Percentiles rank a stretch among this genome's conserved stretches.
phyloP scores from a whole-genome alignment of 2,113 vertebrate species.

The Ailurus styani region DNA sequence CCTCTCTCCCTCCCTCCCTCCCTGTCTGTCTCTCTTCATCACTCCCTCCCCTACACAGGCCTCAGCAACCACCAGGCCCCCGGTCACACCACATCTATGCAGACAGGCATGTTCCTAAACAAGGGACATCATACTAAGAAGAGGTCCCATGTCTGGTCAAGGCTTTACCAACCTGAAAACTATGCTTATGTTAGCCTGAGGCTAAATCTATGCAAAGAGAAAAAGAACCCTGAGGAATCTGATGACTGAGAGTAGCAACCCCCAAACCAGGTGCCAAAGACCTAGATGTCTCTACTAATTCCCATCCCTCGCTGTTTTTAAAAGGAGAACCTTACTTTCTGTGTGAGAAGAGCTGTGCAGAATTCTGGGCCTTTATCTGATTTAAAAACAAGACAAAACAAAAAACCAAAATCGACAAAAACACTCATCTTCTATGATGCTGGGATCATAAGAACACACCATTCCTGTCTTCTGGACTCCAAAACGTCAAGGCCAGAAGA shows the following conservation, averaged over 20 bases:
- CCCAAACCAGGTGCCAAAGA: neutral
- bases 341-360: neutral
- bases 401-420: neutral
- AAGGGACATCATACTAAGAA: neutral
- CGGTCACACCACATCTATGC: neutral
- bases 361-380: neutral
- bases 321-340: neutral
- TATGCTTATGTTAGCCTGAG: neutral
- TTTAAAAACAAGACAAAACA: neutral
- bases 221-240: neutral
- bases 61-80: neutral
- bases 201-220: neutral
- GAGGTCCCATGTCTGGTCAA: neutral
- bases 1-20: neutral
- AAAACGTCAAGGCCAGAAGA: neutral
- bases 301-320: neutral
- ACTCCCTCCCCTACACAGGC: neutral
- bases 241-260: neutral
- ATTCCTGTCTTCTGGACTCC: neutral
- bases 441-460: neutral
- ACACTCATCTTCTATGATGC: neutral
- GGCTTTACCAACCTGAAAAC: neutral
- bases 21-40: neutral
- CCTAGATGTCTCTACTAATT: neutral
- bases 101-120: neutral